A percentile compares a stretch with the other conserved stretches of the same genome.
Conservation (phyloP, 2,797 vertebrate species). For the Kryptopterus vitreolus region DNA sequence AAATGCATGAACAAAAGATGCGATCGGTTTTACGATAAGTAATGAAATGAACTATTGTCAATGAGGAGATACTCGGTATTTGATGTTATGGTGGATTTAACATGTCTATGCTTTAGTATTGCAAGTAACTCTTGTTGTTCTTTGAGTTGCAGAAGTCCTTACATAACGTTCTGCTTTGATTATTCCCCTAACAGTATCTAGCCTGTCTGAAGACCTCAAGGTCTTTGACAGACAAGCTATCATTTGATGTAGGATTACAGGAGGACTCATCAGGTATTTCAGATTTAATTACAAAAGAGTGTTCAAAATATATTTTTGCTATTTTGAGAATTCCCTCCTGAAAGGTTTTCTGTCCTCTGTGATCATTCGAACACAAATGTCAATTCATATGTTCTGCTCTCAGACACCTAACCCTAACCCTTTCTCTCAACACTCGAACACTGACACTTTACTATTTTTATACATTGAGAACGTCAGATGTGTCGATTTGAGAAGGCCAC, state of each 20-base stretch:
- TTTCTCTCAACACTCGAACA: conserved; percentile 42
- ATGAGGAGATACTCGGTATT: not conserved
- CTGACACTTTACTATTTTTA: conserved; percentile 48
- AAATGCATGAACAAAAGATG: not conserved
- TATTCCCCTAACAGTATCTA: conserved; percentile 81
- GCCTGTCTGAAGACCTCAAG: conserved; percentile 96
- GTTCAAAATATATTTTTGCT: conserved; percentile 12
- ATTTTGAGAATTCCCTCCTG: conserved; percentile 22
- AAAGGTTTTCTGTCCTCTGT: not conserved
- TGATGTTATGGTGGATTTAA: not conserved
- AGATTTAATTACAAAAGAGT: not conserved
- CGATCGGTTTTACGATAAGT: not conserved
- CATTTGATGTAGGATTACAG: conserved; percentile 95
- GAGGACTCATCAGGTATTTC: conserved; percentile 84
- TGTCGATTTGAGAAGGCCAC: conserved; percentile 43
- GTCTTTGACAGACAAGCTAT: conserved; percentile 96
- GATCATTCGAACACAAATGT: conserved; percentile 50
- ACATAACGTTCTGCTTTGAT: conserved; percentile 16
- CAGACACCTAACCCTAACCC: no score
- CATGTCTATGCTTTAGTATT: not conserved
- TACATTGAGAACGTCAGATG: conserved; percentile 42
- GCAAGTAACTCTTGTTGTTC: not conserved
- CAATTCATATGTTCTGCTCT: conserved; percentile 37
- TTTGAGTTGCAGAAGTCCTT: conserved; percentile 1
- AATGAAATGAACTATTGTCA: not conserved